Percentiles rank a stretch among this genome's conserved stretches.
These are phyloP conservation scores for Lagorchestes hirsutus DNA, from an alignment of 2,797 vertebrate species.

Conservation along the genomic window DNA sequence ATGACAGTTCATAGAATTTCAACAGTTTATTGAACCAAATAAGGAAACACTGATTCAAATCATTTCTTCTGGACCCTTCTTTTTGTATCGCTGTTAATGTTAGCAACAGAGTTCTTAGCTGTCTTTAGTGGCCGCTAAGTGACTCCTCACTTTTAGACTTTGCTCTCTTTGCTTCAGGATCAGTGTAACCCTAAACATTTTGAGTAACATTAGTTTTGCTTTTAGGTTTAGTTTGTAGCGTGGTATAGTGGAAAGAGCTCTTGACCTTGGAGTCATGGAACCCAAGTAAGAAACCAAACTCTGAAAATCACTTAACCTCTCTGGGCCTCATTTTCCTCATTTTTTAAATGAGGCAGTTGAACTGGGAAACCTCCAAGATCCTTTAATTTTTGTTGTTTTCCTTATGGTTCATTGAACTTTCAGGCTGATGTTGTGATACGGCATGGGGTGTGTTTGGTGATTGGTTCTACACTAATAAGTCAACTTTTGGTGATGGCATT, in stretches of 20 bases:
- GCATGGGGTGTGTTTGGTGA: background rate
- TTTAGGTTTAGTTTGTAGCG: background rate
- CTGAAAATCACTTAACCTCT: background rate
- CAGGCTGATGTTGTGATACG: background rate
- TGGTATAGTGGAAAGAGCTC: background rate
- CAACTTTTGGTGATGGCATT: background rate
- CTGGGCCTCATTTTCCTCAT: conserved; percentile 15
- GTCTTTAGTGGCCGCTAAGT: background rate
- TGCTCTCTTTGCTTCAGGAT: background rate
- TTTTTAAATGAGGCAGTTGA: conserved; percentile 33
- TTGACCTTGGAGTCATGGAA: background rate
- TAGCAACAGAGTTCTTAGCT: background rate
- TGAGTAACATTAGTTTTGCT: background rate
- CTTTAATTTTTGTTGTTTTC: conserved; percentile 30
- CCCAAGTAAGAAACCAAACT: background rate
- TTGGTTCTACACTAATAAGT: background rate
- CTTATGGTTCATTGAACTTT: conserved; percentile 17
- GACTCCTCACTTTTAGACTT: background rate
- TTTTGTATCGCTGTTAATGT: background rate
- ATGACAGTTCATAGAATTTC: background rate
- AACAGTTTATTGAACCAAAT: background rate
- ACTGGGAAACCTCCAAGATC: background rate
- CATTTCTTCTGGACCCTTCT: background rate
- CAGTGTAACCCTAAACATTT: background rate
- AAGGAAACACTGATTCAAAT: background rate